Evolutionary conservation across 2,888 invertebrate species (phyloP).

Genomic region (Octonoba sinensis): DNA sequence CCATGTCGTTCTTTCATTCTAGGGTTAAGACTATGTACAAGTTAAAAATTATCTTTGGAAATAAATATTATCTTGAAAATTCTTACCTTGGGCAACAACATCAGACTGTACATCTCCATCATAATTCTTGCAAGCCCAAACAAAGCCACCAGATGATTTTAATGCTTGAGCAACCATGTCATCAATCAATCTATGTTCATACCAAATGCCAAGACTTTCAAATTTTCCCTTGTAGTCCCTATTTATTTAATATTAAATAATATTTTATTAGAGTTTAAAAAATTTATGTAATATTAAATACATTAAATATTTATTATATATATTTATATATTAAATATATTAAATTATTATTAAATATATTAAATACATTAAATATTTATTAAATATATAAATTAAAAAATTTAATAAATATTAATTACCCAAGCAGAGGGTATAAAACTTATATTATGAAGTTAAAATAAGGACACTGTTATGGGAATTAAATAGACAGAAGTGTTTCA

Average conservation of each 20-base stretch:
- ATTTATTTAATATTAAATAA: slow-evolving; percentile 12
- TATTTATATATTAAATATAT: neutral
- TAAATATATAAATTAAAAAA: too few relatives aligned
- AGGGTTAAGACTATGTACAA: too few relatives aligned
- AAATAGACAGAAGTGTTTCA: too few relatives aligned
- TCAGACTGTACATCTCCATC: slow-evolving; percentile 93
- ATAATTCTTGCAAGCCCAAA: slow-evolving; percentile 95
- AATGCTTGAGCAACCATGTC: slow-evolving; percentile 91
- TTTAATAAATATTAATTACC: neutral
- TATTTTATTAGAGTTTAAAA: neutral
- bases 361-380: too few relatives aligned
- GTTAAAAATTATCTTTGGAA: too few relatives aligned
- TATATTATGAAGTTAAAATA: too few relatives aligned
- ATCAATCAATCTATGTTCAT: slow-evolving; percentile 91
- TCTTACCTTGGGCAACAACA: slow-evolving; percentile 81
- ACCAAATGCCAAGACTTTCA: slow-evolving; percentile 85
- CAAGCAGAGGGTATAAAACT: too few relatives aligned
- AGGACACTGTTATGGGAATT: too few relatives aligned
- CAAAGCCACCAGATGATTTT: slow-evolving; percentile 87
- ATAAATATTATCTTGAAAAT: too few relatives aligned
- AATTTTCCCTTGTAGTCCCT: slow-evolving; percentile 80
- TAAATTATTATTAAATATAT: neutral
- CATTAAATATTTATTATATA: neutral
- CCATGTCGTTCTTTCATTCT: too few relatives aligned
- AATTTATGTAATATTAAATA: neutral